A percentile compares a stretch with the other conserved stretches of the same genome.
Evolutionary conservation across 2,888 invertebrate genomes (phyloP).

Genomic region (Volucella inanis): DNA sequence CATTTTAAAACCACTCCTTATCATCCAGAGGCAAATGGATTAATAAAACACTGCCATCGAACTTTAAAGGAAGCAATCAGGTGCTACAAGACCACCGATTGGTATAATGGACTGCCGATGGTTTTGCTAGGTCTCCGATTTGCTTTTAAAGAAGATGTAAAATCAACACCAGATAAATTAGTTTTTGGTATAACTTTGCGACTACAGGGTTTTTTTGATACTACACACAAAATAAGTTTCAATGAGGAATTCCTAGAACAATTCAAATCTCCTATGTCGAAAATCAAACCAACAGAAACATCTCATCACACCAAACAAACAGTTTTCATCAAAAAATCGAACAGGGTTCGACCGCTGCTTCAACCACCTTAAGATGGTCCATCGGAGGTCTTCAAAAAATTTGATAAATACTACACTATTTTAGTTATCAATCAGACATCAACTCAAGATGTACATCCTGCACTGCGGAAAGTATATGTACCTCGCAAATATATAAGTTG

Average conservation of each 20-base stretch:
- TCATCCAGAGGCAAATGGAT: slow-evolving; percentile 6
- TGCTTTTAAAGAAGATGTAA: not conserved
- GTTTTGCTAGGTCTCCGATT: not conserved
- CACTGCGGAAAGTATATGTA: no score
- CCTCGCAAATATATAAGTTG: no score
- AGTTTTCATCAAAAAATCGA: not conserved
- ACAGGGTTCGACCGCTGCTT: not conserved
- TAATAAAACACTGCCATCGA: slow-evolving; percentile 11
- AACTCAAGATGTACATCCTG: no score
- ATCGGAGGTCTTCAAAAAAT: not conserved
- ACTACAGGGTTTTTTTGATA: not conserved
- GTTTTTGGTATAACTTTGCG: not conserved
- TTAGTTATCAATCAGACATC: no score
- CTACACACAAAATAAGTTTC: not conserved
- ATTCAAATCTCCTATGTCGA: no score
- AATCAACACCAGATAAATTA: slow-evolving; percentile 5
- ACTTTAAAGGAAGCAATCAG: slow-evolving; percentile 3
- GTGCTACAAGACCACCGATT: slow-evolving; percentile 14
- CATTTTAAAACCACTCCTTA: slow-evolving; percentile 13
- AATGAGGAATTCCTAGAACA: no score
- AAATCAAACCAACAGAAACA: no score
- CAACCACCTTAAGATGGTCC: not conserved
- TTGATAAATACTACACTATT: not conserved
- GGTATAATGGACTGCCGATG: slow-evolving; percentile 16
- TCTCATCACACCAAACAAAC: not conserved